Conservation (phyloP, 2,113 vertebrate species). For the Ceratotherium simum region DNA sequence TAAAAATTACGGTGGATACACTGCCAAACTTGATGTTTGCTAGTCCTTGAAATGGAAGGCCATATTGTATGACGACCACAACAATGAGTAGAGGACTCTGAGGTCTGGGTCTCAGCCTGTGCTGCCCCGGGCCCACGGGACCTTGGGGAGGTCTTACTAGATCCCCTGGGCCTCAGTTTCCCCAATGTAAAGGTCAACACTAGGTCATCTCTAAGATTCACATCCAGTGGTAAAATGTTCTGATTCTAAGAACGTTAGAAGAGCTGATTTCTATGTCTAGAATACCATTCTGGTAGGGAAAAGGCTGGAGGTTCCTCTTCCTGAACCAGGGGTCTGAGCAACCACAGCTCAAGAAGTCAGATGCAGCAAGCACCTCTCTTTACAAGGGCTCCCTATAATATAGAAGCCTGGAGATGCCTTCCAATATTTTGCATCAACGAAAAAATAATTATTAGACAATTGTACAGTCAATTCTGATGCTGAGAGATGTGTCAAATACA, state of each 20-base stretch:
- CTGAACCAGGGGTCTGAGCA: not conserved
- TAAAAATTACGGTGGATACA: slow-evolving; percentile 35
- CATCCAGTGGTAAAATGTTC: not conserved
- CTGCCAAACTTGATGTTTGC: slow-evolving; percentile 48
- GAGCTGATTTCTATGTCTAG: not conserved
- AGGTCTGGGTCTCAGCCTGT: not conserved
- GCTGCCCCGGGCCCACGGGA: not conserved
- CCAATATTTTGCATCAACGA: not conserved
- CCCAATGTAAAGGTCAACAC: not conserved
- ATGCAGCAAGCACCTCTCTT: not conserved
- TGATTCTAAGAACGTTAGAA: not conserved
- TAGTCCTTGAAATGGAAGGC: not conserved
- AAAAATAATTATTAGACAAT: not conserved
- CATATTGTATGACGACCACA: not conserved
- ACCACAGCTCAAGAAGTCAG: not conserved
- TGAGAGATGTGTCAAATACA: not conserved
- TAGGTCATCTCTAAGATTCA: not conserved
- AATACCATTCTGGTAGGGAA: not conserved
- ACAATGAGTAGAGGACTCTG: not conserved
- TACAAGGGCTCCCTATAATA: not conserved
- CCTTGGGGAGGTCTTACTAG: not conserved
- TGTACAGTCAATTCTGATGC: not conserved
- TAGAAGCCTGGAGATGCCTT: not conserved
- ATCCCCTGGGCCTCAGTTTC: not conserved
- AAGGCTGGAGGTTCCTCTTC: not conserved